Conservation (phyloP, 2,113 vertebrate genomes). For the Glareola pratincola region DNA sequence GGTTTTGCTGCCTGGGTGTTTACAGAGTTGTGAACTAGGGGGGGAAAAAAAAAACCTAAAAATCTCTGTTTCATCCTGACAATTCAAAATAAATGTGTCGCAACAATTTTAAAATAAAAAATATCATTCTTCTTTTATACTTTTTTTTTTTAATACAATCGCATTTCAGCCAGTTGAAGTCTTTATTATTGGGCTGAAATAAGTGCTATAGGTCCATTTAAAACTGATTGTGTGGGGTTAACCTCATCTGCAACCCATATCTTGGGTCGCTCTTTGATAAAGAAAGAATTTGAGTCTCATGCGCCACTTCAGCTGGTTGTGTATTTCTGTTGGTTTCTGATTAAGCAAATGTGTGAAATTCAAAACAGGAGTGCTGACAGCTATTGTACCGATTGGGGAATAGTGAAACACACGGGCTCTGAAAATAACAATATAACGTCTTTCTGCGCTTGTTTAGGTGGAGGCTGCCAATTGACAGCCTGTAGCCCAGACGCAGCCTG, state of each 20-base stretch:
- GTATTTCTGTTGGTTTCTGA: not conserved
- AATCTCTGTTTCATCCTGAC: not conserved
- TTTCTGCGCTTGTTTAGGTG: not conserved
- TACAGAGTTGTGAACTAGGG: not conserved
- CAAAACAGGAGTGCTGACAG: not conserved
- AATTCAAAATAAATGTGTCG: not conserved
- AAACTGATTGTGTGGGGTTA: not conserved
- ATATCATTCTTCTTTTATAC: not conserved
- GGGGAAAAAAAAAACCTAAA: not conserved
- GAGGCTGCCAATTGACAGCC: not conserved
- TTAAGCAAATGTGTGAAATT: conserved; percentile 25
- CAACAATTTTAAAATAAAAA: not conserved
- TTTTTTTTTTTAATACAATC: not conserved
- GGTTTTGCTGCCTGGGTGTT: not conserved
- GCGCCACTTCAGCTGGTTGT: not conserved
- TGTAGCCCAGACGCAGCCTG: not conserved
- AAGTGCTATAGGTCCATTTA: not conserved
- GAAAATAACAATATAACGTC: not conserved
- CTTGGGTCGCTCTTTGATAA: not conserved
- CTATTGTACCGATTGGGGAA: not conserved
- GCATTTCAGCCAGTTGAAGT: not conserved
- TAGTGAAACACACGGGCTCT: not conserved
- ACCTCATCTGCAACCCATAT: not conserved
- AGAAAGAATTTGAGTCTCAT: not conserved
- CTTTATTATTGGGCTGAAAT: not conserved